Evolutionary conservation across 2,113 vertebrate species (phyloP), one percentile per base, ranked within the genome.

Genomic region (Penelope pileata): DNA sequence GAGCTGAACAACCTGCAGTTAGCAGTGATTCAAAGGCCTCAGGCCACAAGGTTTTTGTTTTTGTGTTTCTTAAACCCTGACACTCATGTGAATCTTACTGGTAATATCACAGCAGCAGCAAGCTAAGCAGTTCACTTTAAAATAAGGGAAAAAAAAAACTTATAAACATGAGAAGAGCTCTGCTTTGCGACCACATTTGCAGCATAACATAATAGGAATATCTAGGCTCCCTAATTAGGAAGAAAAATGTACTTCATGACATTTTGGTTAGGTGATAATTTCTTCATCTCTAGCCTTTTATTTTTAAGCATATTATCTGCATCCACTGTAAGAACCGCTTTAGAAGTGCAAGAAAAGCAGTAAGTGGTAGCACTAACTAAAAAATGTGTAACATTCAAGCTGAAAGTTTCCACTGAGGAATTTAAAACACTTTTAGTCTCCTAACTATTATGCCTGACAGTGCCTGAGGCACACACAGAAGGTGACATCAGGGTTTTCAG

Each of bases 71-170:
- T 68, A 29, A 83, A 93, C 50, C 24, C 63, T 84, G 72, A 77
- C 27, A 4, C 21, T 73, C 43, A 42, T 69, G 24, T 5, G 9
- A 88, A 62, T 90, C 76, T 90, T 58, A 56, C 45, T 77, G 75
- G 30, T 42, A 59, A 62, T 62, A 85, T 53, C 18, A 27, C 53
- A 79, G 86, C 70, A 87, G 45, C 38, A 73, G 29, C 29, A 34
- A 69, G 50, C 77, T 84, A 84, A 82, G 38, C 22, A 51, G 10
- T 10, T 63, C 40, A 74, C 59, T 85, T 40, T 43, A 83, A 69
- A 3, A 19, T 0, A 14, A 1, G 5, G 5, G 4, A 1, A 1
- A 22, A 59, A 70, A 51, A 10, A 30, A n/a, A n/a, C n/a, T 34
- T 43, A 32, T 0, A 1, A 60, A 60, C 24, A 38, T 10, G 64